A percentile compares a stretch with the other conserved stretches of the same genome.
phyloP scores from a whole-genome alignment of 2,113 vertebrate genomes.

The Todiramphus chloris region DNA sequence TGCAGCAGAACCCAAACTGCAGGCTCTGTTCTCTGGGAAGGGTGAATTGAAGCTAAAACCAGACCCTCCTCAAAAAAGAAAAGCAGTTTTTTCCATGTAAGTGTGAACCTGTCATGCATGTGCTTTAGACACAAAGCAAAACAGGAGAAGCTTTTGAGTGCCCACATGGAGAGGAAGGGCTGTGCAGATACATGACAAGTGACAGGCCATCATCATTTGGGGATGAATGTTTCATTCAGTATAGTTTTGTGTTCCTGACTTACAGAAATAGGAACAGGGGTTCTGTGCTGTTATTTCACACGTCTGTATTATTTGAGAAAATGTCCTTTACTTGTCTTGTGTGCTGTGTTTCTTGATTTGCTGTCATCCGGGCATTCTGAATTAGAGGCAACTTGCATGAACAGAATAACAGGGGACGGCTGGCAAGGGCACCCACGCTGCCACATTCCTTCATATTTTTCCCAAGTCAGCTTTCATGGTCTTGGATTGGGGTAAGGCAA shows the following conservation, averaged over 20 bases:
- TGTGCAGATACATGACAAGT: rapidly evolving
- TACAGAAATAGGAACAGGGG: background rate
- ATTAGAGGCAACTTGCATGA: background rate
- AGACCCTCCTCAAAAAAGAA: background rate
- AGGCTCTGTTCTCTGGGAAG: constrained; percentile 6
- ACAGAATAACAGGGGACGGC: background rate
- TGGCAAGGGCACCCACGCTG: background rate
- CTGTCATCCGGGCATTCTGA: background rate
- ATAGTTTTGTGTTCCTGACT: background rate
- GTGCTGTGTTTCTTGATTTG: background rate
- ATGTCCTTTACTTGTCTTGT: background rate
- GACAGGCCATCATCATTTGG: background rate
- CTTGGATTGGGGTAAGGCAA: background rate
- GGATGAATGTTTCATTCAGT: background rate
- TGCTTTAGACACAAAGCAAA: background rate
- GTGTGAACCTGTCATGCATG: background rate
- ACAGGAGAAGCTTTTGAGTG: background rate
- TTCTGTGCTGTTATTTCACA: background rate
- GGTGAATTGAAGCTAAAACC: background rate
- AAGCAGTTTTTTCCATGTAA: background rate
- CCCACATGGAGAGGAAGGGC: background rate
- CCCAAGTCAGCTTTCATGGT: background rate
- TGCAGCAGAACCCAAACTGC: background rate
- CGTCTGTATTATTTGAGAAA: background rate
- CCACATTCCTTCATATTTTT: background rate